Percentiles rank a stretch among this genome's conserved stretches.
phyloP scores from a whole-genome alignment of 2,888 invertebrate genomes.

The Trachelus tabidus region DNA sequence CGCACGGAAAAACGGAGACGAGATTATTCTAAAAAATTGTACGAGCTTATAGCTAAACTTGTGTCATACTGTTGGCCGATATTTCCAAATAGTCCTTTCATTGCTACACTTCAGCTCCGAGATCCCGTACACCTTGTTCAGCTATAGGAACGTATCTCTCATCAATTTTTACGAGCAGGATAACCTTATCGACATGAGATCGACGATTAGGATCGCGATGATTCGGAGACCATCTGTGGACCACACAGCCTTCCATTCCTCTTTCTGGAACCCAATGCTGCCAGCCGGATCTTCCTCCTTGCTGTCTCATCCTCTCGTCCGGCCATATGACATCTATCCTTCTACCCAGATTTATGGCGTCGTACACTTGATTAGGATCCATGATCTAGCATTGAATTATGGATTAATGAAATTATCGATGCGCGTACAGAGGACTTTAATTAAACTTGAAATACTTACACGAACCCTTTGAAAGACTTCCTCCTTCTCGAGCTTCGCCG shows the following conservation, averaged over 20 bases:
- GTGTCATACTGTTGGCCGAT: not conserved
- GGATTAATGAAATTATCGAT: not conserved
- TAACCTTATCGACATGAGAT: constrained; percentile 92
- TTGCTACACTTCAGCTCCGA: constrained; percentile 75
- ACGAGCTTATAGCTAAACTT: not conserved
- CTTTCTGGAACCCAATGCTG: constrained; percentile 88
- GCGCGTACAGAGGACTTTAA: not conserved
- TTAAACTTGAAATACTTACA: constrained; percentile 56
- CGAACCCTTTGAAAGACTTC: constrained; percentile 70
- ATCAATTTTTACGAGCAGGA: constrained; percentile 91
- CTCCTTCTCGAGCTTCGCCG: constrained; percentile 64
- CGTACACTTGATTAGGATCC: constrained; percentile 82
- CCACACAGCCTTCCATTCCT: constrained; percentile 94
- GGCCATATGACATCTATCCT: constrained; percentile 97
- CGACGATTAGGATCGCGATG: constrained; percentile 88
- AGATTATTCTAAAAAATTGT: not conserved
- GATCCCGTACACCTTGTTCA: constrained; percentile 85
- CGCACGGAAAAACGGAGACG: not conserved
- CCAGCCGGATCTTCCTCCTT: constrained; percentile 92
- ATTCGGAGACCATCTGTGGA: constrained; percentile 94
- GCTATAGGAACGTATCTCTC: constrained; percentile 94
- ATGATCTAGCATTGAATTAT: constrained; percentile 64
- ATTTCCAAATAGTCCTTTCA: not conserved
- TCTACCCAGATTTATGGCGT: constrained; percentile 90
- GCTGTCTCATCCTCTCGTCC: constrained; percentile 85